Evolutionary conservation across 1,140 invertebrate species (phyloP).

Genomic region (Frieseomelitta varia): DNA sequence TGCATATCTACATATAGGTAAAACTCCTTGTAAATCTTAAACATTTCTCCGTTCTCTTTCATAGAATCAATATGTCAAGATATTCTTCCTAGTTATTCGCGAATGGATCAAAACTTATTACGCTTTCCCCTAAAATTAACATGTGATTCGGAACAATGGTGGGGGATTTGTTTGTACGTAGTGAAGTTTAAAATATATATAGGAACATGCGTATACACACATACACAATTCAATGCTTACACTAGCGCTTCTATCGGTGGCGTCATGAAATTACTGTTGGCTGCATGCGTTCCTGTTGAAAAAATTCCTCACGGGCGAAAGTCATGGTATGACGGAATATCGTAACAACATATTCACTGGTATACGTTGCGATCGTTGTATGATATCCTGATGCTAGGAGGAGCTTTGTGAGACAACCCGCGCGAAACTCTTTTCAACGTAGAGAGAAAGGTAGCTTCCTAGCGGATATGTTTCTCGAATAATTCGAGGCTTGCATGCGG

Average conservation of each 20-base stretch:
- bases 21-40: no score
- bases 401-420: slow-evolving; percentile 80
- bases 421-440: slow-evolving; percentile 79
- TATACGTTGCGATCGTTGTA: slow-evolving; percentile 14
- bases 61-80: no score
- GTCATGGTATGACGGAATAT: slow-evolving; percentile 80
- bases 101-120: slow-evolving; percentile 61
- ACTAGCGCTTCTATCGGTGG: slow-evolving; percentile 71
- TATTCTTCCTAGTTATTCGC: background rate
- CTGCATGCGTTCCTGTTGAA: slow-evolving; percentile 82
- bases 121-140: slow-evolving; percentile 80
- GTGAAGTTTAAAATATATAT: slow-evolving; percentile 8
- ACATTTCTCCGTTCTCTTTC: background rate
- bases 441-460: slow-evolving; percentile 57
- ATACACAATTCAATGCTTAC: slow-evolving; percentile 39
- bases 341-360: slow-evolving; percentile 51
- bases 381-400: slow-evolving; percentile 78
- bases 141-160: background rate
- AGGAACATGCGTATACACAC: slow-evolving; percentile 9
- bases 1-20: background rate
- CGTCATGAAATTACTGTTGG: slow-evolving; percentile 67
- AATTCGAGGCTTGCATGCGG: slow-evolving; percentile 77
- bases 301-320: slow-evolving; percentile 82
- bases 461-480: slow-evolving; percentile 61
- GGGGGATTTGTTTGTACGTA: background rate